Conservation (phyloP, 2,113 vertebrate species). For the Rhodinocichla rosea region DNA sequence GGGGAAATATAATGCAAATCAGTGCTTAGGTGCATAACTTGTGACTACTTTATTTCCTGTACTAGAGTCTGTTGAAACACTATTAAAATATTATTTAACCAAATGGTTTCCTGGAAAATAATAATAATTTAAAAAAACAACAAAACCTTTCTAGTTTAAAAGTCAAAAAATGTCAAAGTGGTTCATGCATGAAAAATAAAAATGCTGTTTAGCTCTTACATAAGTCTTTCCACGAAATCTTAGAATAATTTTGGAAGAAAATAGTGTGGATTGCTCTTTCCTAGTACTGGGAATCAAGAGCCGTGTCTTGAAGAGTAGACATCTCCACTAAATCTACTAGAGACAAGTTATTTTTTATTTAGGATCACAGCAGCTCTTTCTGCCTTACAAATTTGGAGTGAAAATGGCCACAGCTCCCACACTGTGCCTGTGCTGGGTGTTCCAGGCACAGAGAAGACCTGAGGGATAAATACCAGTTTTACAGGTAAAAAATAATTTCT, state of each 20-base stretch:
- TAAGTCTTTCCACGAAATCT: neutral
- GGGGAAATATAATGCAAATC: conserved; percentile 25
- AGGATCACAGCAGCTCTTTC: neutral
- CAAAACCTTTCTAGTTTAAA: neutral
- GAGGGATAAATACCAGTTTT: neutral
- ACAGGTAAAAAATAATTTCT: neutral
- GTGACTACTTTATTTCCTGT: conserved; percentile 11
- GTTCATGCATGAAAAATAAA: neutral
- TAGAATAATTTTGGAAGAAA: neutral
- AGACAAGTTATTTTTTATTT: neutral
- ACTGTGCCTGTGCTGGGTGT: neutral
- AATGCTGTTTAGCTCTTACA: neutral
- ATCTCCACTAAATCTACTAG: neutral
- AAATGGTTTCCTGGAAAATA: conserved; percentile 10
- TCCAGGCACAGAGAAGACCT: neutral
- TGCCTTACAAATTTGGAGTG: neutral
- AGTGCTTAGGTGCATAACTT: neutral
- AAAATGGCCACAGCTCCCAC: fast-evolving
- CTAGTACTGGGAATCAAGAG: neutral
- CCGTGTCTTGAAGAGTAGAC: neutral
- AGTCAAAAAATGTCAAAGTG: neutral
- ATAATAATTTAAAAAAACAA: neutral
- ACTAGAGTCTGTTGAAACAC: neutral
- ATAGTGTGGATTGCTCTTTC: neutral
- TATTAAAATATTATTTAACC: conserved; percentile 28